These are phyloP conservation scores for Zenarchopterus dispar DNA, from an alignment of 2,797 vertebrate species.

Conservation along the genomic window DNA sequence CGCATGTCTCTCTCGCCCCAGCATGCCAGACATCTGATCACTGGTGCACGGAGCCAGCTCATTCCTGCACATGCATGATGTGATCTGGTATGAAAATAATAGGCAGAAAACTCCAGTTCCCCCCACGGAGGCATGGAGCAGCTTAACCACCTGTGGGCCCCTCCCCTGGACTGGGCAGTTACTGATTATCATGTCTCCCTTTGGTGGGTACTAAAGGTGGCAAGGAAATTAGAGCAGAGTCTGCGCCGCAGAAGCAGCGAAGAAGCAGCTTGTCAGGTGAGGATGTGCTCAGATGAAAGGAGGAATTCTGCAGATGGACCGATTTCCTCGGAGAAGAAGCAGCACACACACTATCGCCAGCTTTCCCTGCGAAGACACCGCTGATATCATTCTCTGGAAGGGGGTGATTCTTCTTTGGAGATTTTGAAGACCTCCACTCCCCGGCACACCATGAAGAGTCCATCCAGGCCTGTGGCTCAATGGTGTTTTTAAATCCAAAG, in stretches of 20 bases:
- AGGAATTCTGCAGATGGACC: slow-evolving; percentile 67
- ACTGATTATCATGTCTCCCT: slow-evolving; percentile 50
- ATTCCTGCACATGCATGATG: slow-evolving; percentile 42
- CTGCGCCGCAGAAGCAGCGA: slow-evolving; percentile 63
- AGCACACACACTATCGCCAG: slow-evolving; percentile 50
- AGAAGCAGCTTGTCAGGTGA: slow-evolving; percentile 44
- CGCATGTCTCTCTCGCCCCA: slow-evolving; percentile 27
- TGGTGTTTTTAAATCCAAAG: slow-evolving; percentile 10
- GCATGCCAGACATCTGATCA: slow-evolving; percentile 52
- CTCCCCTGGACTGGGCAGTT: neutral
- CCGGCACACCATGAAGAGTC: slow-evolving; percentile 11
- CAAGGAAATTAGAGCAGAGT: slow-evolving; percentile 50
- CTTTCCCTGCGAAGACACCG: slow-evolving; percentile 78
- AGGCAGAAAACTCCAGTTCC: neutral
- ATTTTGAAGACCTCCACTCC: neutral
- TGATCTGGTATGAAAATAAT: slow-evolving; percentile 38
- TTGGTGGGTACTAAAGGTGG: slow-evolving; percentile 61
- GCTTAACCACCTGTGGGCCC: neutral
- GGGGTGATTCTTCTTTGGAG: neutral
- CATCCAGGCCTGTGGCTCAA: slow-evolving; percentile 6
- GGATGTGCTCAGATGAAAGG: slow-evolving; percentile 53
- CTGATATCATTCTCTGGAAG: slow-evolving; percentile 55
- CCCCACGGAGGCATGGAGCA: slow-evolving; percentile 30
- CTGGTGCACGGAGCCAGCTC: slow-evolving; percentile 22
- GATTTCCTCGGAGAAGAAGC: slow-evolving; percentile 53